A percentile compares a stretch with the other conserved stretches of the same genome.
Evolutionary conservation across 2,888 invertebrate species (phyloP).

Genomic region (Pammene fasciana): DNA sequence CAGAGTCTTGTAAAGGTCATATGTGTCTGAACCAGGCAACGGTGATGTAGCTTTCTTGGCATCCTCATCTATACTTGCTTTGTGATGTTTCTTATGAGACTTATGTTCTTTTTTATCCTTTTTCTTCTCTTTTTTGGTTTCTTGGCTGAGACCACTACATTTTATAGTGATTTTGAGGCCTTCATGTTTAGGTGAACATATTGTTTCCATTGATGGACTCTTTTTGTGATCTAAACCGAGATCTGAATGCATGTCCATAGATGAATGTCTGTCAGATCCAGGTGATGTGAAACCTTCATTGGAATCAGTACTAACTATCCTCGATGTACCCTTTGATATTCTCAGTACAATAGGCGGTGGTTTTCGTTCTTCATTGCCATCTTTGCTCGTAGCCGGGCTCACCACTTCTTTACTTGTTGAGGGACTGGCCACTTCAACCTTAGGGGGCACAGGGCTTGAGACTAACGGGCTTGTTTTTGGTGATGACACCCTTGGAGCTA

Average conservation of each 20-base stretch:
- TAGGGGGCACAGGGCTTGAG: conserved; percentile 68
- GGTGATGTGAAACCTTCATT: conserved; percentile 85
- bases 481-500: conserved; percentile 66
- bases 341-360: conserved; percentile 94
- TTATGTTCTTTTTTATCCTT: conserved; percentile 82
- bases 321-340: conserved; percentile 90
- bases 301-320: conserved; percentile 86
- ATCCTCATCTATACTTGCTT: conserved; percentile 64
- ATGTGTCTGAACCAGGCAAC: conserved; percentile 75
- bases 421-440: conserved; percentile 73
- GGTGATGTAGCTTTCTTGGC: conserved; percentile 78
- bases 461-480: conserved; percentile 77
- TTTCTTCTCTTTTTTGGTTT: conserved; percentile 74
- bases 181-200: conserved; percentile 80
- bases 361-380: conserved; percentile 75
- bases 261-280: conserved; percentile 78
- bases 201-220: conserved; percentile 73
- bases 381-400: conserved; percentile 79
- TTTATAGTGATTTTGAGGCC: conserved; percentile 81
- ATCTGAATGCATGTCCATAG: conserved; percentile 76
- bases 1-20: conserved; percentile 79
- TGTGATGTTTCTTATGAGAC: conserved; percentile 78
- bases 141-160: conserved; percentile 71
- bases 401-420: conserved; percentile 76
- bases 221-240: conserved; percentile 72